These are phyloP conservation scores for Drosophila equinoxialis DNA, from an alignment of 1,140 invertebrate genomes.

Conservation along the genomic window DNA sequence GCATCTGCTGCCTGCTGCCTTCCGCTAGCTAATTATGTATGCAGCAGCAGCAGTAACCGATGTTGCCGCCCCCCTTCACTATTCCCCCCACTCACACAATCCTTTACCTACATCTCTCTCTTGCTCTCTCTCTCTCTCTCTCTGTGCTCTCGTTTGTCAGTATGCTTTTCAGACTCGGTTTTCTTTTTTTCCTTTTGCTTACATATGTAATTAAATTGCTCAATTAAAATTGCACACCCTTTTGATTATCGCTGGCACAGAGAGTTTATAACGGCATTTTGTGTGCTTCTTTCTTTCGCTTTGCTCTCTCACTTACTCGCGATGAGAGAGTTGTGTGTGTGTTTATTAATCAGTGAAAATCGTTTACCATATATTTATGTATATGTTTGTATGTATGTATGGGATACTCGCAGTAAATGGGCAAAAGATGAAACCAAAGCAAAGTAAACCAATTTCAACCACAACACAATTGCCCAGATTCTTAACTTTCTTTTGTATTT, in stretches of 20 bases:
- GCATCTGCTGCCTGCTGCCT: slow-evolving; percentile 21
- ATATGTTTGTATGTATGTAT: too few relatives aligned
- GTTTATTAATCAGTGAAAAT: slow-evolving; percentile 72
- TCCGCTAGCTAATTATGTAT: slow-evolving; percentile 61
- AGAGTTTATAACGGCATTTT: slow-evolving; percentile 28
- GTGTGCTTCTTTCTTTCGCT: background rate
- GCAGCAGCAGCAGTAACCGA: slow-evolving; percentile 1
- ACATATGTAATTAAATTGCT: slow-evolving; percentile 83
- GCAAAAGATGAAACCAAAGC: slow-evolving; percentile 30
- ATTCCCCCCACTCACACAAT: too few relatives aligned
- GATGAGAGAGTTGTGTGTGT: background rate
- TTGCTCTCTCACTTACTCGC: background rate
- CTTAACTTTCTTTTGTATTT: slow-evolving; percentile 70
- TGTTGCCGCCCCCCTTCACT: background rate
- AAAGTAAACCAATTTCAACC: slow-evolving; percentile 47
- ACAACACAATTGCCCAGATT: slow-evolving; percentile 71
- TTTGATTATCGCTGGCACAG: slow-evolving; percentile 80
- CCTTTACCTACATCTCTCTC: background rate
- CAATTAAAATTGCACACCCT: slow-evolving; percentile 83
- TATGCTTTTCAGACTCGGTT: background rate
- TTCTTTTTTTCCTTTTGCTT: slow-evolving; percentile 61
- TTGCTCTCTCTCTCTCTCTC: slow-evolving; percentile 2
- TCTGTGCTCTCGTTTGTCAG: background rate
- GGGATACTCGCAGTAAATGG: slow-evolving; percentile 9
- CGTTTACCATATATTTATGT: slow-evolving; percentile 48